phyloP scores from a whole-genome alignment of 2,113 vertebrate genomes.

The Hirundichthys speculiger region DNA sequence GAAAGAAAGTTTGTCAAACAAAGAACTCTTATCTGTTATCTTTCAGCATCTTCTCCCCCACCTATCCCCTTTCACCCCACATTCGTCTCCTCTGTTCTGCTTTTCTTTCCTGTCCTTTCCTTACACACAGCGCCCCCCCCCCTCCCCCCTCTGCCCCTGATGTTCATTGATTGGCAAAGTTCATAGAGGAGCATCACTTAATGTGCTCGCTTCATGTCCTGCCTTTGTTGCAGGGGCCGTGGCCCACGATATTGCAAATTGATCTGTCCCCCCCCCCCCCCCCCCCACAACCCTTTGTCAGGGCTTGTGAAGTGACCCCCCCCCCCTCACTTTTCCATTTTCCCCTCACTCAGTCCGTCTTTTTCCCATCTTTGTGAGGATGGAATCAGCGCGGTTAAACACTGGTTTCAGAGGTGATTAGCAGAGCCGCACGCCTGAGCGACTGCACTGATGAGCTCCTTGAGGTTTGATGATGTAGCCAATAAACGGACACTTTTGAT shows the following conservation, averaged over 20 bases:
- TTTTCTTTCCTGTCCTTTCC: slow-evolving; percentile 38
- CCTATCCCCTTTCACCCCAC: slow-evolving; percentile 49
- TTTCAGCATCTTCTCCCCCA: slow-evolving; percentile 21
- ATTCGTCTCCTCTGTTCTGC: slow-evolving; percentile 9
- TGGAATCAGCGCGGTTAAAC: slow-evolving; percentile 89
- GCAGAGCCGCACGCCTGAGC: slow-evolving; percentile 79
- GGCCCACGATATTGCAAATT: slow-evolving; percentile 96
- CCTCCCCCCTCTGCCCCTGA: slow-evolving; percentile 78
- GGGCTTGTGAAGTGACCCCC: slow-evolving; percentile 76
- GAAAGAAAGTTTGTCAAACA: slow-evolving; percentile 69
- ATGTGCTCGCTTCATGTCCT: slow-evolving; percentile 92
- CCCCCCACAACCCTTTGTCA: slow-evolving; percentile 83
- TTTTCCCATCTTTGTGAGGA: slow-evolving; percentile 67
- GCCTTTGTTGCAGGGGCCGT: slow-evolving; percentile 85
- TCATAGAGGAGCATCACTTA: slow-evolving; percentile 91
- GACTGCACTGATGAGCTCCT: slow-evolving; percentile 86
- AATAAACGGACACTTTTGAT: slow-evolving; percentile 91
- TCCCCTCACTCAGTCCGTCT: slow-evolving; percentile 44
- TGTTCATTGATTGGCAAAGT: slow-evolving; percentile 95
- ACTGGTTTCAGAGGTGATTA: slow-evolving; percentile 86
- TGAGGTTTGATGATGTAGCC: slow-evolving; percentile 90
- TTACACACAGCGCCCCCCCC: slow-evolving; percentile 19
- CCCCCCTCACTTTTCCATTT: slow-evolving; percentile 55
- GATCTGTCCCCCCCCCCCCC: slow-evolving; percentile 86
- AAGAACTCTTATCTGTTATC: slow-evolving; percentile 63